These are phyloP conservation scores for Notothenia rossii DNA, from an alignment of 2,113 vertebrate genomes.

Conservation along the genomic window DNA sequence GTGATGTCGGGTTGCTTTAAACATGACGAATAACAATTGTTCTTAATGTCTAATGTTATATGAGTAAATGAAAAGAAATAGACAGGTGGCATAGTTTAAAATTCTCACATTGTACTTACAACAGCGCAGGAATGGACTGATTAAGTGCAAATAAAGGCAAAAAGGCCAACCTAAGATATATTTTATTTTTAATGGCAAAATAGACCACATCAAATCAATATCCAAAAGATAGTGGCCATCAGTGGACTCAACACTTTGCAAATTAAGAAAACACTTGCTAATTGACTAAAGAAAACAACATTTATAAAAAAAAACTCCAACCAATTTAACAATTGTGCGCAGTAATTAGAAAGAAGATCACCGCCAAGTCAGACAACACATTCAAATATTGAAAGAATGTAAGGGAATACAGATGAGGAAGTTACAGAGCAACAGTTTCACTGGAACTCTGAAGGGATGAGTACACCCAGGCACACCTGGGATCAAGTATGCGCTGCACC, in stretches of 20 bases:
- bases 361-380: neutral
- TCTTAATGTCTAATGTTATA: neutral
- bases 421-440: neutral
- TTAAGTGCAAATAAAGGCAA: neutral
- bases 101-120: neutral
- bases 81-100: neutral
- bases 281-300: neutral
- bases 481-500: neutral
- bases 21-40: constrained; percentile 2
- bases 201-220: neutral
- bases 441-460: neutral
- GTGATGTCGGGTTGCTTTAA: neutral
- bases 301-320: neutral
- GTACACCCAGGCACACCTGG: neutral
- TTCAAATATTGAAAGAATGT: neutral
- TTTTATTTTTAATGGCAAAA: neutral
- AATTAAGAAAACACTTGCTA: neutral
- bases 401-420: neutral
- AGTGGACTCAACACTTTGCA: neutral
- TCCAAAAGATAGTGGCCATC: neutral
- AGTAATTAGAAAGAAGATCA: neutral
- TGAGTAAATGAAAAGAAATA: neutral
- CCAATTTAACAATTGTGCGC: neutral
- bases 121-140: neutral
- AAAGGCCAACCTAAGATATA: neutral